Evolutionary conservation across 1,140 invertebrate species (phyloP), one percentile per base, ranked within the genome.

Genomic region (Lepidostoma basale): DNA sequence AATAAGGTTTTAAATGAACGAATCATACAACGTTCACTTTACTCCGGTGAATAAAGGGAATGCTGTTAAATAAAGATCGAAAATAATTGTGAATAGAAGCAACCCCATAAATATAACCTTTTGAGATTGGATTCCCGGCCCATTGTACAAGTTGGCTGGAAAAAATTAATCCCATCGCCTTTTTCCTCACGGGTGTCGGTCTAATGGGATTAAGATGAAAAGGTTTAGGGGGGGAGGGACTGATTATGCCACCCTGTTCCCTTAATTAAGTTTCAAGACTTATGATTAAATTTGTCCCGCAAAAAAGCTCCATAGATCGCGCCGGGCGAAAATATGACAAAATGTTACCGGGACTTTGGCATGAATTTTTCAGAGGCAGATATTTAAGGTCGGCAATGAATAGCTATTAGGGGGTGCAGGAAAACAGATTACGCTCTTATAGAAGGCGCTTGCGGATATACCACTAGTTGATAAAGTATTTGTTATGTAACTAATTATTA

Each of bases 121-220:
- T 54, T 54, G 12, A 54, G 25, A 28, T 54, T 54, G 8, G 44
- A 47, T 47, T 47, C 39, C 39, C 20, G 44, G 8, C 16, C 14
- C 44, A 47, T 47, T 54, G 49, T 54, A 54, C 33, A 39, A 22
- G 30, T 36, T 20, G 22, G 54, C 30, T 36, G 9, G 12, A 39
- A 59, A 59, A 59, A 59, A 39, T 20, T 59, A 59, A 59, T 59
- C 33, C 54, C 16, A 14, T 40, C 22, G 36, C 54, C 30, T 39
- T 59, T 40, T 59, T 59, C 36, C 30, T 36, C 18, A 28, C 59
- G 59, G 42, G 59, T 42, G 40, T 45, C 14, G 40, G 39, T 22
- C 23, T 42, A 62, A 62, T 62, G 59, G 40, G 23, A 62, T 62
- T 62, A 62, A 62, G 59, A 45, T 62, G 59, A 26, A 62, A 44